Base-by-base conservation (phyloP, 2,797 vertebrate species). In the Gallinago solitaria region DNA sequence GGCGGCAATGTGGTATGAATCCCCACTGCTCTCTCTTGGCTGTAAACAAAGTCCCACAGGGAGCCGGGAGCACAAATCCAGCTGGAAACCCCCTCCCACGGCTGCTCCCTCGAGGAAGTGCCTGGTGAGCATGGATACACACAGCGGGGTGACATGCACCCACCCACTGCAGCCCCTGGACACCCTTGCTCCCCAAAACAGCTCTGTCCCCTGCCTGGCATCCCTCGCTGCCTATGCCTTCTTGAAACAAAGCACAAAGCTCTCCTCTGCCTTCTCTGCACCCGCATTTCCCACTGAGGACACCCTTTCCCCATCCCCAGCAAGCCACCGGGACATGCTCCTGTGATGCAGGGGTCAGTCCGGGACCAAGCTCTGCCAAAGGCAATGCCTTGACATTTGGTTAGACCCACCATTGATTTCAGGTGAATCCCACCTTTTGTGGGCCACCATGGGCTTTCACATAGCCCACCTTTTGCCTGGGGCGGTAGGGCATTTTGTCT, bases 161-260 rank as follows among this genome's bases (percentile, higher is more conserved):
- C 16, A 23, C 14, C 3, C n/a, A 17, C 6, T 25, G 25, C 0
- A 8, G n/a, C 7, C n/a, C 13, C 27, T 43, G 48, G 39, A 15
- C 18, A 23, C 0, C 0, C 25, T 35, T 30, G 7, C 12, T 65
- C 15, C 19, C 15, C 11, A 9, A 18, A 30, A 53, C 0, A 0
- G 10, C 27, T 8, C 23, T 16, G 67, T 35, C 11, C 12, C 27
- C 43, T 32, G 12, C n/a, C 19, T 28, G 12, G 7, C 48, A 63
- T 24, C 3, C 21, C 9, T 33, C 60, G 33, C 28, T 35, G 56
- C 10, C 25, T 25, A 1, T 45, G 24, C 7, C 67, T 30, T 2
- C 53, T 37, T 3, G 0, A 21, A 70, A 32, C 14, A 51, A 63
- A 75, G 50, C 14, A 43, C 37, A 9, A 53, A 53, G 0, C 17